Base-by-base conservation (phyloP, 2,888 invertebrate genomes). In the Meganola albula region DNA sequence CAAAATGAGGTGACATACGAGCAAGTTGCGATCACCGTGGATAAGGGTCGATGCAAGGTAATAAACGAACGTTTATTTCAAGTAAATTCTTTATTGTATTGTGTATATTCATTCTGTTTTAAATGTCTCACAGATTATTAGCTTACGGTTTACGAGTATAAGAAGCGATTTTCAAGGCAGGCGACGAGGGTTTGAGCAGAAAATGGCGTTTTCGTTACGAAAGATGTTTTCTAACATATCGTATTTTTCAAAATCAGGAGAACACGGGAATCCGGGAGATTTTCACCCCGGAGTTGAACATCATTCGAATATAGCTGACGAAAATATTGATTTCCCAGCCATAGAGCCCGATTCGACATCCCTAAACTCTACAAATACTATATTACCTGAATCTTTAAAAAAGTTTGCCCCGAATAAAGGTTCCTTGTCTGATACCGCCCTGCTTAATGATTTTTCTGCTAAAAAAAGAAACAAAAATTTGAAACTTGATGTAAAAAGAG, bases 161-260 rank as follows among this genome's bases (percentile, higher is more conserved):
- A 30, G 14, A 34, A 29, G 31, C 35, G 27, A 16, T 24, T 10
- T 25, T 29, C 37, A 21, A 32, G 23, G 28, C 38, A 10, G 21
- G 23, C 29, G 8, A 11, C 6, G 25, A 11, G 11, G 34, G 24
- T 16, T 34, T 21, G 27, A 24, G 34, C 9, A 5, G 22, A 64
- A 50, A 53, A 85, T 85, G 85, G 77, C 84, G 68, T 85, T 84
- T 57, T 78, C 85, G 2, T 48, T 85, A 27, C 55, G 79, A 42
- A 80, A 75, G 56, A 85, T 85, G 64, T 58, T 84, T 30, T 82
- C 82, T 3, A 83, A 80, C 42, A 85, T 84, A 25, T 72, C 61
- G 2, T 85, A 84, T 46, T 85, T 85, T 40, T 68, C 80, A 11
- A 82, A 80, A 46, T 54, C 78, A 5, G 77, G 58, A 0, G 69